These are phyloP conservation scores for Staurois parvus DNA, from an alignment of 2,797 vertebrate species.

Conservation along the genomic window DNA sequence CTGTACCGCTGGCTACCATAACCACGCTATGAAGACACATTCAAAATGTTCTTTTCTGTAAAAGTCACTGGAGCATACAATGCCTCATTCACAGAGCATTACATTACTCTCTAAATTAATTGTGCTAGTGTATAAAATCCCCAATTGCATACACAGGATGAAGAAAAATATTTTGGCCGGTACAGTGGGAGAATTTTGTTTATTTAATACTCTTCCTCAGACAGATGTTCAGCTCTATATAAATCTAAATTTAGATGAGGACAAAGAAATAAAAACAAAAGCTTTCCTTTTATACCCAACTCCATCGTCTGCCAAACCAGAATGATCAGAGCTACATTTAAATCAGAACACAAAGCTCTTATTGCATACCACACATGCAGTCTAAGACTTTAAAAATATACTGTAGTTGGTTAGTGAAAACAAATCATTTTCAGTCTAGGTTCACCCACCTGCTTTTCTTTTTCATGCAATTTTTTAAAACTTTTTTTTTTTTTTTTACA, in stretches of 20 bases:
- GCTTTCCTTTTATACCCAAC: constrained; percentile 9
- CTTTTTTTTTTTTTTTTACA: too few species aligned
- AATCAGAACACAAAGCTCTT: not conserved
- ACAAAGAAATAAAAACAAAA: constrained; percentile 26
- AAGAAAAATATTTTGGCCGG: not conserved
- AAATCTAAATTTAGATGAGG: constrained; percentile 51
- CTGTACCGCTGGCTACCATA: not conserved
- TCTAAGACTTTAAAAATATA: too few species aligned
- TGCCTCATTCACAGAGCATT: constrained; percentile 20
- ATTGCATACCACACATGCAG: too few species aligned
- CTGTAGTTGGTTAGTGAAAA: too few species aligned
- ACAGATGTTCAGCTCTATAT: constrained; percentile 21
- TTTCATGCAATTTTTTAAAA: too few species aligned
- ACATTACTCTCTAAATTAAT: constrained; percentile 44
- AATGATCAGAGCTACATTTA: not conserved
- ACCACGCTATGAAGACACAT: not conserved
- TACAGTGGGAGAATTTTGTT: constrained; percentile 21
- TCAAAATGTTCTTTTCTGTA: not conserved
- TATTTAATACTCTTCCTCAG: constrained; percentile 22
- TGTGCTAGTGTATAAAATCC: constrained; percentile 28
- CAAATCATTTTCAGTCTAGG: too few species aligned
- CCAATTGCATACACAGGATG: not conserved
- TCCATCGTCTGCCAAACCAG: not conserved
- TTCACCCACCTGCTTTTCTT: too few species aligned
- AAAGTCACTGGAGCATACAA: constrained; percentile 10